Evolutionary conservation across 2,797 vertebrate species (phyloP), one percentile per base, ranked within the genome.

Genomic region (Poeciliopsis presidionis): DNA sequence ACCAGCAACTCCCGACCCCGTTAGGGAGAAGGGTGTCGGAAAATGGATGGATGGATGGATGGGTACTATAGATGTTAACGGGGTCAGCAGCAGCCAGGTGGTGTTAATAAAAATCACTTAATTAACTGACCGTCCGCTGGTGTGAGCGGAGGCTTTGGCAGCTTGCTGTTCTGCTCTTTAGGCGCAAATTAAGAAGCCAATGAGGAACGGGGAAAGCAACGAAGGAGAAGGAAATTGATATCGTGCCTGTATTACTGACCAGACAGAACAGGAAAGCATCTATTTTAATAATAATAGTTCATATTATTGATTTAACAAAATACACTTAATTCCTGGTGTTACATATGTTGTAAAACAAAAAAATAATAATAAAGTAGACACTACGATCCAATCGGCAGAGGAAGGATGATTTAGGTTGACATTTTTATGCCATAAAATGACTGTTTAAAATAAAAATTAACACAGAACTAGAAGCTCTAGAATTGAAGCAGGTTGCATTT

Each of bases 41-140:
- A n/a, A n/a, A n/a, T n/a, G n/a, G n/a, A n/a, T n/a, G n/a, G n/a
- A n/a, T n/a, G n/a, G n/a, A n/a, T n/a, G n/a, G n/a, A 72, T 72
- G 43, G 28, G 45, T 72, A 49, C 46, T 47, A 49, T 72, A 47
- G 70, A 18, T 30, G 28, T 72, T 72, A 49, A 49, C 28, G 33
- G 28, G 71, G 71, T 72, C 46, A 49, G 28, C 47, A 72, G 28
- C 71, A 33, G 28, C 46, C 71, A 72, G 43, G 45, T 72, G 46
- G 28, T 30, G 47, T 20, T 49, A 51, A 72, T 72, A 47, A 72
- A 72, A 89, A 85, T 72, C 84, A 85, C 88, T 81, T 41, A 77
- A 63, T 83, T 82, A 86, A 51, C 30, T 33, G 71, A 33, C 46
- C 70, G 12, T 49, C 70, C 8, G 8, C 45, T 33, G 49, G 28